Evolutionary conservation across 2,797 vertebrate species (phyloP), one percentile per base, ranked within the genome.

Genomic region (Falco berigora): DNA sequence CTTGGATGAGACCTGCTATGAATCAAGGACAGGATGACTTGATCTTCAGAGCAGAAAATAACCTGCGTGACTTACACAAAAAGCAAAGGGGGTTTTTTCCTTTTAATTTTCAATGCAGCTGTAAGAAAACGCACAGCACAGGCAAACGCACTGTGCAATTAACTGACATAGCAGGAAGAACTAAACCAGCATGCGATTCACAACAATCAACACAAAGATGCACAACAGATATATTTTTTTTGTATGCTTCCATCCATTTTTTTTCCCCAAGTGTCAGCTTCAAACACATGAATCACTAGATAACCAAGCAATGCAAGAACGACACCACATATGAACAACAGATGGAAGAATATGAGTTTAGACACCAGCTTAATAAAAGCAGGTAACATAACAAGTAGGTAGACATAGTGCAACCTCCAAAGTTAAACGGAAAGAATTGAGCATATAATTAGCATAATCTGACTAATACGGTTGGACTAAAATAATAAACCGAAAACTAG

Each of bases 81-180:
- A 88, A 72, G 10, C 3, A 52, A 15, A 3, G 6, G 36, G 36
- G 0, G 4, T 34, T 80, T 21, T 46, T 69, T 22, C 22, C 4
- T 44, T 52, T 66, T 17, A 14, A 10, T 27, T 56, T 27, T 46
- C 42, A 30, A 20, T 17, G n/a, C 5, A 17, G 4, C 28, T 17
- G 5, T 11, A 59, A 42, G 30, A n/a, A 68, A 50, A 8, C 4
- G 3, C n/a, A 2, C 11, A 17, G 67, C 11, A 4, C 44, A 30
- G 55, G 66, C 50, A 74, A 49, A 34, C 15, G 4, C 1, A 0
- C 19, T 7, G 1, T 13, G 55, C 44, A 17, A 4, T 2, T 28
- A 32, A 17, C 36, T 12, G 1, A 6, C 0, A 0, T 9, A 34
- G 71, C 34, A 38, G 47, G 44, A 56, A 20, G 46, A 56, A 8